Evolutionary conservation across 2,888 invertebrate species (phyloP).

Genomic region (Helobdella robusta): DNA sequence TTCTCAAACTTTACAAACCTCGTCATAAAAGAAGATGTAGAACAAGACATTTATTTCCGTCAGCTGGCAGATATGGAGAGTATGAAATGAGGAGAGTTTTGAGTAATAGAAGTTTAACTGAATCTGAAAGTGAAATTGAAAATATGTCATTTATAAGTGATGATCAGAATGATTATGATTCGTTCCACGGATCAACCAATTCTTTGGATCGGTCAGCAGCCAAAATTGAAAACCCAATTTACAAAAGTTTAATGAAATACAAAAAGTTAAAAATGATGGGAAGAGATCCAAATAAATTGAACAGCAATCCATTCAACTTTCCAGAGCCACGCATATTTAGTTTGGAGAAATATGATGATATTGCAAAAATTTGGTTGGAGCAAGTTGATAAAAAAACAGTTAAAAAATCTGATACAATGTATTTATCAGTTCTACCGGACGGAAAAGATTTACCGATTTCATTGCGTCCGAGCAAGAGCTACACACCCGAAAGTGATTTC

Average conservation of each 20-base stretch:
- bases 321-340: slow-evolving; percentile 13
- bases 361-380: slow-evolving; percentile 37
- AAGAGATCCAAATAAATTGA: not conserved
- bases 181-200: not conserved
- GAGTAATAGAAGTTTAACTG: slow-evolving; percentile 29
- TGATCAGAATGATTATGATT: slow-evolving; percentile 23
- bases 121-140: slow-evolving; percentile 34
- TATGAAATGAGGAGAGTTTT: slow-evolving; percentile 27
- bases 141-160: slow-evolving; percentile 27
- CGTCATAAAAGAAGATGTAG: slow-evolving; percentile 1
- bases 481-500: slow-evolving; percentile 3
- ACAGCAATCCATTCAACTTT: not conserved
- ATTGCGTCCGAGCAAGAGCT: not conserved
- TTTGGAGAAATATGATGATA: slow-evolving; percentile 31
- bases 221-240: slow-evolving; percentile 11
- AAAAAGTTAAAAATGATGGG: slow-evolving; percentile 8
- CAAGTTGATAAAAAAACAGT: slow-evolving; percentile 35
- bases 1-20: slow-evolving; percentile 32
- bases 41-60: slow-evolving; percentile 14
- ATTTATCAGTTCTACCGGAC: slow-evolving; percentile 32
- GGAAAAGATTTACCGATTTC: slow-evolving; percentile 29
- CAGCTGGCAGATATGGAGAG: slow-evolving; percentile 34
- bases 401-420: slow-evolving; percentile 36
- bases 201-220: slow-evolving; percentile 1
- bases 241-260: slow-evolving; percentile 18